Evolutionary conservation across 2,797 vertebrate genomes (phyloP), one percentile per base, ranked within the genome.

Genomic region (Pangasius djambal): DNA sequence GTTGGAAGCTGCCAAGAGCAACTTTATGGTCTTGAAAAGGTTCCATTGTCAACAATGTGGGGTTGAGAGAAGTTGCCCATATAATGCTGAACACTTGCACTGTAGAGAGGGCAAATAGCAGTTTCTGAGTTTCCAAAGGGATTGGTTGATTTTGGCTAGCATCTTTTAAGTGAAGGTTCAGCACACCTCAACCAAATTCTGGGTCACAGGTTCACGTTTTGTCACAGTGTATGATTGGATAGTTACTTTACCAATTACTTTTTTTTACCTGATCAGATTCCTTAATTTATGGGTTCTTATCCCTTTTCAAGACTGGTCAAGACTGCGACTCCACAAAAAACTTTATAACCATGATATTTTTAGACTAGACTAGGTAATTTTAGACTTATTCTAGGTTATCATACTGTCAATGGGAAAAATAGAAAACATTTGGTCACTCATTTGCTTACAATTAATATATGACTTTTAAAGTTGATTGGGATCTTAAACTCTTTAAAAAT

Each of bases 11-110:
- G 82, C 82, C 82, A 78, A 65, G 34, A 75, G 22, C 18, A 78
- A 65, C 48, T 67, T 84, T 67, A 67, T 6, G 28, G 16, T 67
- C 15, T 65, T 63, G 82, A 65, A 83, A 65, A 83, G 0, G 13
- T 65, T 83, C 83, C 61, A 84, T 18, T 31, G 63, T 84, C 83
- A 84, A 67, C 83, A 84, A 12, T 18, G 28, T 84, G 84, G 50
- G 67, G 31, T 72, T 28, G 20, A 74, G 37, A n/a, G 20, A 59
- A 57, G 37, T 55, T 72, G 50, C 31, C 22, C 48, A 57, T 74
- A 8, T 40, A 34, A 74, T 13, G 1, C 67, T 50, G 22, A 37
- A 52, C 61, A 67, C 57, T 83, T 83, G 81, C 37, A 28, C 22
- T 44, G 57, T 44, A 44, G 57, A 67, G 44, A 67, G 15, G 83